Base-by-base conservation (phyloP, 2,888 invertebrate species). In the Eupeodes latifasciatus region DNA sequence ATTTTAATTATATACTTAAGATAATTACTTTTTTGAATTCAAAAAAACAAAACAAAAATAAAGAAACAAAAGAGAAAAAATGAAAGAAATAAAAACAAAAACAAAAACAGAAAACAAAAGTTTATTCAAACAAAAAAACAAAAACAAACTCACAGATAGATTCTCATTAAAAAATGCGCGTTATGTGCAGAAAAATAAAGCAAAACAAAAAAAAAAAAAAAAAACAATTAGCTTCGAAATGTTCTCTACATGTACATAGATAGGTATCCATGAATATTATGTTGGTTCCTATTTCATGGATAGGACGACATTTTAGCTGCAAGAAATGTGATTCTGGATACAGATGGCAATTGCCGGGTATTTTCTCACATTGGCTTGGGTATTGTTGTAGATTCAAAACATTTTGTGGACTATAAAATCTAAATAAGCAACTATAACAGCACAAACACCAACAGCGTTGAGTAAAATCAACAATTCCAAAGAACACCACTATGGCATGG, bases 181-280 rank as follows among this genome's bases (percentile, higher is more conserved):
- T 75, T 69, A 76, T 71, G 44, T 71, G 69, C 14, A 61, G 12
- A 12, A 27, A 57, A 19, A 59, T 40, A 40, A 40, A 40, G 27
- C 27, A 40, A 40, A 40, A 40, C 5, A 40, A 40, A 40, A 40
- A 40, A 59, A 40, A 40, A 40, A 59, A n/a, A n/a, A 36, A 61
- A 80, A 85, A 85, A 76, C 81, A 85, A 81, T 85, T 76, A 85
- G 76, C 76, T 71, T 44, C 4, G 51, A 77, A 53, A 40, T 36
- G 67, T 19, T 34, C 14, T 59, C 5, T n/a, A 27, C 27, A 27
- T 27, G 27, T 27, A 27, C 27, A 27, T 27, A 27, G 27, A 27
- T 27, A 27, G 2, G 27, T 27, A 27, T 27, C 27, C 27, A 27
- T 40, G 40, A 40, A 40, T 40, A 27, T 27, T 27, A 27, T 27